Conservation (phyloP, 2,888 invertebrate species). For the Hemicrepidius hirtus region DNA sequence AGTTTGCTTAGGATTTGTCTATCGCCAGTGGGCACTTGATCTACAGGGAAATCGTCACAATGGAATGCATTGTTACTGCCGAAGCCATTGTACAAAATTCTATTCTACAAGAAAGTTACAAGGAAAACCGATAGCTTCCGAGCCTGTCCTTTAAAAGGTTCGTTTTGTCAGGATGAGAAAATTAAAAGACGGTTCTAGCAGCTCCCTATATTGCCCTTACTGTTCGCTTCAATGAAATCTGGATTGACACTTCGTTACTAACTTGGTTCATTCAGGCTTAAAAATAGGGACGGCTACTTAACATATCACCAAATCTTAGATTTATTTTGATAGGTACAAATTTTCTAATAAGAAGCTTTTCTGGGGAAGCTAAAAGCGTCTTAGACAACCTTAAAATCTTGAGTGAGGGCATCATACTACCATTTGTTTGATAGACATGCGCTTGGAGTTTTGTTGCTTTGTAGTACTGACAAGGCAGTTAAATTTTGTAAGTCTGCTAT, state of each 20-base stretch:
- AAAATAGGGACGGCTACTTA: slow-evolving; percentile 2
- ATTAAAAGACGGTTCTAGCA: slow-evolving; percentile 28
- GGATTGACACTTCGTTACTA: slow-evolving; percentile 27
- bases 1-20: slow-evolving; percentile 38
- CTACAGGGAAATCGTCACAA: slow-evolving; percentile 5
- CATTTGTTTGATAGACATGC: no score
- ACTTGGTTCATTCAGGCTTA: slow-evolving; percentile 1
- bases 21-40: slow-evolving; percentile 32
- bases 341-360: neutral
- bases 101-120: slow-evolving; percentile 37
- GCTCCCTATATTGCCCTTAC: slow-evolving; percentile 22
- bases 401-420: no score
- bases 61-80: slow-evolving; percentile 24
- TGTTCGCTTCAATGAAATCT: slow-evolving; percentile 20
- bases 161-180: slow-evolving; percentile 29
- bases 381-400: no score
- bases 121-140: slow-evolving; percentile 33
- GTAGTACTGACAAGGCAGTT: no score
- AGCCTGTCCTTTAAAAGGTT: slow-evolving; percentile 15
- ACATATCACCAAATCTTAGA: slow-evolving; percentile 11
- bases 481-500: no score
- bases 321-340: neutral
- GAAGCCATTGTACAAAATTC: slow-evolving; percentile 36
- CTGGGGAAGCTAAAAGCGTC: neutral
- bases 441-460: no score